Conservation (phyloP, 2,888 invertebrate species). For the Pterostichus madidus region DNA sequence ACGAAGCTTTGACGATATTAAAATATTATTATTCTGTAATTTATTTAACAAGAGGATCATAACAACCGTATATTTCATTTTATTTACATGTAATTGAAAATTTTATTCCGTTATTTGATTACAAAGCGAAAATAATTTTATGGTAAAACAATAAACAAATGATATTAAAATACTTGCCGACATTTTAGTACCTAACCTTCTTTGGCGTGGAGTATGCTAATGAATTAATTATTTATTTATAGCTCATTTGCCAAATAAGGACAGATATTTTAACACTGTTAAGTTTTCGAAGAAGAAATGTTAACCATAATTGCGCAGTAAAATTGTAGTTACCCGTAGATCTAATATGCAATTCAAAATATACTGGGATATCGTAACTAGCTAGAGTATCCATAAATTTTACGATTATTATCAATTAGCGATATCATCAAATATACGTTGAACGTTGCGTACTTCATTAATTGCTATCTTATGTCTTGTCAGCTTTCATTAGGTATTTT, state of each 20-base stretch:
- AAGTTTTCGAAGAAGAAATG: not conserved
- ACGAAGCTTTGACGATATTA: not conserved
- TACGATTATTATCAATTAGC: slow-evolving; percentile 12
- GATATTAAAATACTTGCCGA: too few relatives aligned
- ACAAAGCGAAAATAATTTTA: not conserved
- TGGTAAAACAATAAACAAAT: too few relatives aligned
- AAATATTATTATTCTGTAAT: slow-evolving; percentile 7
- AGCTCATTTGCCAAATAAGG: not conserved
- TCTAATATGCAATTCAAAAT: not conserved
- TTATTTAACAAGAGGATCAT: not conserved
- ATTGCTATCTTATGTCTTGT: not conserved
- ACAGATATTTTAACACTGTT: not conserved
- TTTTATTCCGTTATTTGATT: not conserved
- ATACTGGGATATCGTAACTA: too few relatives aligned
- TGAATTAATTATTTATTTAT: too few relatives aligned
- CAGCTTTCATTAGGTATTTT: not conserved
- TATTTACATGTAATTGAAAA: not conserved
- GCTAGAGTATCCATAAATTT: not conserved
- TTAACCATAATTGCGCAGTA: too few relatives aligned
- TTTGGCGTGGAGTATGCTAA: too few relatives aligned
- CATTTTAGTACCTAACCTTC: too few relatives aligned
- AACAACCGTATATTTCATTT: not conserved
- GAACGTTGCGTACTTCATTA: not conserved
- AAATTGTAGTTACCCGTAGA: too few relatives aligned
- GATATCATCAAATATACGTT: not conserved